Percentiles rank a stretch among this genome's conserved stretches.
Evolutionary conservation across 2,113 vertebrate species (phyloP).

Genomic region (Syngnathoides biaculeatus): DNA sequence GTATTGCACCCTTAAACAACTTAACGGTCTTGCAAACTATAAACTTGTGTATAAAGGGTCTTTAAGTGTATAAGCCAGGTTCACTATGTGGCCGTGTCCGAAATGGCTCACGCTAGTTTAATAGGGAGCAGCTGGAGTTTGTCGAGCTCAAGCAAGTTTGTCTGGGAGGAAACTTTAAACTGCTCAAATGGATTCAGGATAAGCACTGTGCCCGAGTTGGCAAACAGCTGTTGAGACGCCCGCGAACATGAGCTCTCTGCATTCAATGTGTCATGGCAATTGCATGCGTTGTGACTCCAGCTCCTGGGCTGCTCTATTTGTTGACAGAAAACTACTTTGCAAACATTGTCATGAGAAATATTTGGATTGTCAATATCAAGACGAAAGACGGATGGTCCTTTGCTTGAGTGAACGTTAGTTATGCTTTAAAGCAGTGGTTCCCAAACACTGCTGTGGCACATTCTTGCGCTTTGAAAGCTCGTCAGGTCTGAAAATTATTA

Average conservation of each 20-base stretch:
- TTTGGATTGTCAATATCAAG: neutral
- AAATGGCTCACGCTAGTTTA: neutral
- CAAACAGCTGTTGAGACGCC: slow-evolving; percentile 42
- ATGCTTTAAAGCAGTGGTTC: neutral
- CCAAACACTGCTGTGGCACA: neutral
- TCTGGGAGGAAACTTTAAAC: slow-evolving; percentile 24
- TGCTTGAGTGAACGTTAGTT: neutral
- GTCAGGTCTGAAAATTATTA: too few species aligned
- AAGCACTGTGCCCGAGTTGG: slow-evolving; percentile 17
- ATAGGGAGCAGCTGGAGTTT: slow-evolving; percentile 24
- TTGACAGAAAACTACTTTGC: neutral
- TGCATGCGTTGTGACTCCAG: slow-evolving; percentile 13
- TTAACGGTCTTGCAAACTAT: neutral
- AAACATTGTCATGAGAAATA: slow-evolving; percentile 10
- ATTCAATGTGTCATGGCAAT: slow-evolving; percentile 27
- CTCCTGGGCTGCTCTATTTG: neutral
- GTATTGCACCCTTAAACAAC: neutral
- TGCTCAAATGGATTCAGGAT: slow-evolving; percentile 27
- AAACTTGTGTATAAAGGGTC: neutral
- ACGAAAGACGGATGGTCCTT: slow-evolving; percentile 8
- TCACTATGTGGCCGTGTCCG: slow-evolving; percentile 1
- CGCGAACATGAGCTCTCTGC: slow-evolving; percentile 9
- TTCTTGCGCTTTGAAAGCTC: too few species aligned
- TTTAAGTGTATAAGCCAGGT: neutral
- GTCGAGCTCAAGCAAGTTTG: slow-evolving; percentile 9